Evolutionary conservation across 2,888 invertebrate genomes (phyloP).

Genomic region (Euspilapteryx auroguttella): DNA sequence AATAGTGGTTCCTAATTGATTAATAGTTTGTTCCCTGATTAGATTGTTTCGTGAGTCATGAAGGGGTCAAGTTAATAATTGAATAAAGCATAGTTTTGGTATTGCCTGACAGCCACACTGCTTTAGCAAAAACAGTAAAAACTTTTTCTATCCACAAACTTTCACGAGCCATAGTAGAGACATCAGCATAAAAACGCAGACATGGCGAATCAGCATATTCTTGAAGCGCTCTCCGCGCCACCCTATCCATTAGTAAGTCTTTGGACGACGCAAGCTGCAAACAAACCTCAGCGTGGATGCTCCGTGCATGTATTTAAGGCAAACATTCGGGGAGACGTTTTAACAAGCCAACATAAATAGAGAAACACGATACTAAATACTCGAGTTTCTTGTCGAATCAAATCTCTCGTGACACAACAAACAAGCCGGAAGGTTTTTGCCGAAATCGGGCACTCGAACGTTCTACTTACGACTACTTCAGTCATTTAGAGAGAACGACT

Average conservation of each 20-base stretch:
- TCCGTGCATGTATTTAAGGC: constrained; percentile 32
- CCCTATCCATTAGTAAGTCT: constrained; percentile 49
- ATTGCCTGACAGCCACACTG: too few species aligned
- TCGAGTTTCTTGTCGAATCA: constrained; percentile 24
- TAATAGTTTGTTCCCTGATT: too few species aligned
- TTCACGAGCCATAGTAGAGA: too few species aligned
- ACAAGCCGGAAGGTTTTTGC: constrained; percentile 17
- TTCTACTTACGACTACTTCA: constrained; percentile 33
- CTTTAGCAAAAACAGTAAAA: too few species aligned
- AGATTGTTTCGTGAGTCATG: too few species aligned
- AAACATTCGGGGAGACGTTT: constrained; percentile 14
- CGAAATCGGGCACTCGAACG: constrained; percentile 21
- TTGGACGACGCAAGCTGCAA: constrained; percentile 25
- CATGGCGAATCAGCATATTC: constrained; percentile 37
- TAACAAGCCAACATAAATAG: constrained; percentile 28
- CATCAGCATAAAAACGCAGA: constrained; percentile 32
- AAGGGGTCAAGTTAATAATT: too few species aligned
- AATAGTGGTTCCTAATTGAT: neutral
- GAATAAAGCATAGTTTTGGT: too few species aligned
- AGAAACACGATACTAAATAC: constrained; percentile 32
- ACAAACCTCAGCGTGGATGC: constrained; percentile 28
- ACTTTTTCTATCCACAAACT: too few species aligned
- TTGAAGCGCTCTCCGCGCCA: constrained; percentile 26
- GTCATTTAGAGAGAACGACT: constrained; percentile 45
- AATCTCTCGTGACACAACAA: constrained; percentile 33